phyloP scores from a whole-genome alignment of 2,797 vertebrate genomes.

The Spheniscus humboldti region DNA sequence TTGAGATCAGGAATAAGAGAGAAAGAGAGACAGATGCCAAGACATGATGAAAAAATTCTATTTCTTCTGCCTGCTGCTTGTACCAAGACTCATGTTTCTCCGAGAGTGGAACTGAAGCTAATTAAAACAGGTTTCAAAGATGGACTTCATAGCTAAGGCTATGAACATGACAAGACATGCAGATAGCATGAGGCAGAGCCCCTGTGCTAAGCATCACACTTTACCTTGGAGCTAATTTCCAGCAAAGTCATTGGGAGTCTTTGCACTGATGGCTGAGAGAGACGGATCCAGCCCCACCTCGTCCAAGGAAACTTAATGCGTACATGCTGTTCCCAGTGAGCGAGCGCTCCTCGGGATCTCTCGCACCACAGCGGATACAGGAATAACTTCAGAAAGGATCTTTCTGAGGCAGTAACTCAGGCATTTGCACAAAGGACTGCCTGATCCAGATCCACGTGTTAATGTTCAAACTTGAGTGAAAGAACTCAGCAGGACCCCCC shows the following conservation, averaged over 20 bases:
- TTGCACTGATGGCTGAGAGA: background rate
- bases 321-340: fast-evolving
- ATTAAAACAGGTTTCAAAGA: background rate
- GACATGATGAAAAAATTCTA: slow-evolving; percentile 21
- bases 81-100: background rate
- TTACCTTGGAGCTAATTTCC: background rate
- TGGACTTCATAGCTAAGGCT: background rate
- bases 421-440: background rate
- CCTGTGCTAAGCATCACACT: background rate
- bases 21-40: background rate
- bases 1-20: background rate
- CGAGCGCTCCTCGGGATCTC: background rate
- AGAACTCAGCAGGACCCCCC: background rate
- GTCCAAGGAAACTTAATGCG: background rate
- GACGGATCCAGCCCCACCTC: background rate
- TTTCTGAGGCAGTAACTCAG: background rate
- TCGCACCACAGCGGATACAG: fast-evolving
- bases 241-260: background rate
- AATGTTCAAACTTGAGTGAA: background rate
- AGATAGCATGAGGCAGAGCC: background rate
- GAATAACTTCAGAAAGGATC: background rate
- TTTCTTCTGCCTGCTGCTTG: background rate
- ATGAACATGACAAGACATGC: background rate
- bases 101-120: background rate
- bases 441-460: fast-evolving